Base-by-base conservation (phyloP, 2,888 invertebrate genomes). In the Metacarcinus magister region DNA sequence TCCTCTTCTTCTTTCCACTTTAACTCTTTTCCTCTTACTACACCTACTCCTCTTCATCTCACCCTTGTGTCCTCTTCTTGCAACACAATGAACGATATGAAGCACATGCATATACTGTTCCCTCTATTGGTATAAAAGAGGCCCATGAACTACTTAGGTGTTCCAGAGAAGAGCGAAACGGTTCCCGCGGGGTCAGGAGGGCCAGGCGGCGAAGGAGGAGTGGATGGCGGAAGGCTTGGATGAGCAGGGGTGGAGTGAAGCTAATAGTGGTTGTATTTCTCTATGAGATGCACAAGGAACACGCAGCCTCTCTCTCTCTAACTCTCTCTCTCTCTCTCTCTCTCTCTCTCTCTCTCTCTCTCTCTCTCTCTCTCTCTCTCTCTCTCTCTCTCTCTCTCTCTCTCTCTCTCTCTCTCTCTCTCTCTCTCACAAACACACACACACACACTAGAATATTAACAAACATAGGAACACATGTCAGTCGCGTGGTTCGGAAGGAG, bases 111-210 rank as follows among this genome's bases (percentile, higher is more conserved):
- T 75, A 75, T 75, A 75, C 28, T 75, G 75, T 8, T 75, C 75
- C 75, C 60, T 60, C 60, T 60, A 60, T 60, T 75, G 75, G 75
- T 75, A 75, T 75, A 75, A 75, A 75, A 75, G 28, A 28, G 28
- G 75, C 28, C 28, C 75, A 75, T 75, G 75, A 75, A 75, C 75
- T 75, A 75, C 75, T 75, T 75, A 75, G 60, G 60, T 60, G 60
- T 60, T 60, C 60, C 60, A 60, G 60, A 60, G 75, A 75, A 28
- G 75, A 75, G 75, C 28, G 75, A 75, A 28, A 28, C 8, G n/a
- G 75, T 75, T 75, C 75, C 28, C 75, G 28, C 75, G 75, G 75
- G 75, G 75, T 75, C 75, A 75, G 10, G 75, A n/a, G 75, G 28
- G 75, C 75, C 75, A 8, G 28, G 10, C n/a, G n/a, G 10, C n/a